Base-by-base conservation (phyloP, 2,888 invertebrate species). In the Microplitis manilae region DNA sequence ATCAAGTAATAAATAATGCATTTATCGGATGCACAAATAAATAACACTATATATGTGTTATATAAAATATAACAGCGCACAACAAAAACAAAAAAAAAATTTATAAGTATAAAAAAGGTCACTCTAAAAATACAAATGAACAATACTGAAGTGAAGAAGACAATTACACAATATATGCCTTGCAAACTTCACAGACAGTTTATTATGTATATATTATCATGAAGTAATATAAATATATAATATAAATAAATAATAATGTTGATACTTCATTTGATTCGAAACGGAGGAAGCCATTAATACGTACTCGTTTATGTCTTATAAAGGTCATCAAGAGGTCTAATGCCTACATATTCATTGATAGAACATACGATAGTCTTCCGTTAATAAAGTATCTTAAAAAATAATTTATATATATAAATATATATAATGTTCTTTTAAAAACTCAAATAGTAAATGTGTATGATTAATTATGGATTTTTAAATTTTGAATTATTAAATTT, bases 331-430 rank as follows among this genome's bases (percentile, higher is more conserved):
- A 76, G 84, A 84, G 87, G 87, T 86, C 86, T 84, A 83, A 85
- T 85, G 80, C 84, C 83, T 87, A 84, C 84, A 87, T 87, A 87
- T 87, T 87, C 86, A 86, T 86, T 83, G 84, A 68, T 62, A 84
- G 79, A 85, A 80, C 83, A 81, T 81, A 83, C 81, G 81, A 82
- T 65, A 50, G 50, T 69, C 82, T 85, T 83, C 84, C 84, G 86
- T 87, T 86, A 84, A 84, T 79, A 77, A 77, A 68, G 71, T 59
- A 62, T 50, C 38, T 61, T 68, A 61, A 38, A 6, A 40, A 39
- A 30, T 20, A 41, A 6, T 9, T 65, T 60, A 6, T 40, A 40
- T 74, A 62, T 71, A 67, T 8, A n/a, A 41, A 39, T 68, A 75
- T 72, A 64, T 69, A 2, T 30, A 30, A 30, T 59, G n/a, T 40